Evolutionary conservation across 1,140 invertebrate genomes (phyloP), one percentile per base, ranked within the genome.

Genomic region (Neodiprion pinetum): DNA sequence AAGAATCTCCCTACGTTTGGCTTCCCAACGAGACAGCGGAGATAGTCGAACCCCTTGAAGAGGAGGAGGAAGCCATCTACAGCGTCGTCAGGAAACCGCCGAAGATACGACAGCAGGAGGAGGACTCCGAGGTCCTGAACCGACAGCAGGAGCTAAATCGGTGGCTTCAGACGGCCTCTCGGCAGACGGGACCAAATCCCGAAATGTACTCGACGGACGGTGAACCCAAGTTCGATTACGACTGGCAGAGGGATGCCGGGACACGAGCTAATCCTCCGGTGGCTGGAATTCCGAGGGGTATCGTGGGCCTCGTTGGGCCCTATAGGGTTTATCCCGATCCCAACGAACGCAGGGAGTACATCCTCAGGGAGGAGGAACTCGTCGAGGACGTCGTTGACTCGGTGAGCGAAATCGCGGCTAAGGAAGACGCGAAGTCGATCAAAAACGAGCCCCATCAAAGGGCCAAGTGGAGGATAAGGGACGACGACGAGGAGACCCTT

Each of bases 281-380:
- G 70, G 7, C 65, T 40, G 74, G 76, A 12, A 12, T 80, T 11
- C 80, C 86, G 0, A 77, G 82, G n/a, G 84, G 85, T 8, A 78
- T 87, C 17, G 79, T 84, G 7, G 84, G 85, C 11, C 77, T 86
- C 14, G 83, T 85, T 0, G 83, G 80, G 0, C 83, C 83, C 8
- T 86, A 84, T 47, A 78, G 81, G 2, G 77, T 83, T 23, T 80
- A 81, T 67, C 76, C 72, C 28, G 80, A 83, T 67, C 80, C 82
- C 2, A 79, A 81, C 69, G 80, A 84, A 49, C 74, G 76, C 12
- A 76, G 80, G n/a, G 80, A 82, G 68, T 85, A 82, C 70, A 80
- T 86, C 73, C 77, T 86, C 0, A 74, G 83, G 48, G 84, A 87
- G 69, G 85, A 87, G 66, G 84, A 85, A 65, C 72, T 85, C 12